Evolutionary conservation across 2,888 invertebrate genomes (phyloP).

Genomic region (Apomyelois bistriatella): DNA sequence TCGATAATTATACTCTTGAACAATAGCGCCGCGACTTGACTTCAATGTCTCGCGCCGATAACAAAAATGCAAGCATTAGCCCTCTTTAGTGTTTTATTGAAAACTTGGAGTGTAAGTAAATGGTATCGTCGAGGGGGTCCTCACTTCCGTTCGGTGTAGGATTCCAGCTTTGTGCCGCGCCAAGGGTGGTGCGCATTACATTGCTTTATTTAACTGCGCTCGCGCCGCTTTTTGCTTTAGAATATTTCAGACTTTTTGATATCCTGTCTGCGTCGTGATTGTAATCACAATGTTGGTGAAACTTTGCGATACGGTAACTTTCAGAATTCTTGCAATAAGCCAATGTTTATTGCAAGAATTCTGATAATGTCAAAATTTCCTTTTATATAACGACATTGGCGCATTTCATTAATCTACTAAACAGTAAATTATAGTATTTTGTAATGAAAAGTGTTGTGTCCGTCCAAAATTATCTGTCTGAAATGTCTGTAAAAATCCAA

Average conservation of each 20-base stretch:
- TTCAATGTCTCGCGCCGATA: constrained; percentile 62
- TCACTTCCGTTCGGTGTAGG: constrained; percentile 73
- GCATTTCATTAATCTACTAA: no score
- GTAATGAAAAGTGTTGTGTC: no score
- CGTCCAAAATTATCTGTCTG: no score
- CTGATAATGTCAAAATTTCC: no score
- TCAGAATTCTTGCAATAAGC: not conserved
- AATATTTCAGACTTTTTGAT: constrained; percentile 7
- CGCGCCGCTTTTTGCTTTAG: constrained; percentile 4
- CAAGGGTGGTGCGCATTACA: constrained; percentile 49
- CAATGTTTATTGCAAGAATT: no score
- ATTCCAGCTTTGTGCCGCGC: constrained; percentile 64
- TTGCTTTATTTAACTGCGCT: constrained; percentile 14
- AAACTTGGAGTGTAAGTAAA: constrained; percentile 70
- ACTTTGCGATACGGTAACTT: not conserved
- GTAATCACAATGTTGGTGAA: not conserved
- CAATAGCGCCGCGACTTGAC: constrained; percentile 68
- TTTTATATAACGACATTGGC: no score
- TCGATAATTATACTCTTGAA: constrained; percentile 74
- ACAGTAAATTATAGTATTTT: no score
- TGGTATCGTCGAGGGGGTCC: constrained; percentile 69
- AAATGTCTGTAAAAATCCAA: no score
- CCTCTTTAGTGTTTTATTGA: constrained; percentile 50
- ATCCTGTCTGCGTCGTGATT: constrained; percentile 4
- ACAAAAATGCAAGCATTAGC: constrained; percentile 62